Conservation (phyloP, 2,113 vertebrate species). For the Lates calcarifer region DNA sequence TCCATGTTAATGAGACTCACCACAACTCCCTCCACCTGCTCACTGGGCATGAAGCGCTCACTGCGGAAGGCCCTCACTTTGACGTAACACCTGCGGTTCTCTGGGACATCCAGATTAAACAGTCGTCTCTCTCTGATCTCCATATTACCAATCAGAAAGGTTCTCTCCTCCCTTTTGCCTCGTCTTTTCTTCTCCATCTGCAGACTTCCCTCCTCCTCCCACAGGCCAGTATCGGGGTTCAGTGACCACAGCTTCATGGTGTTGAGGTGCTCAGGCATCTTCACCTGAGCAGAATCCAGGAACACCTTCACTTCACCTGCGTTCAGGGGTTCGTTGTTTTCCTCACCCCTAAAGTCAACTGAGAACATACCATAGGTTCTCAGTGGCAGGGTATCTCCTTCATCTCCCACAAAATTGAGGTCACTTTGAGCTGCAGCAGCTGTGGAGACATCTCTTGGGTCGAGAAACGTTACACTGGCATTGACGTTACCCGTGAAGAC, state of each 20-base stretch:
- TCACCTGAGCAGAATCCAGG: conserved; percentile 92
- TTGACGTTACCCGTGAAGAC: conserved; percentile 92
- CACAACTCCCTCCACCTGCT: conserved; percentile 94
- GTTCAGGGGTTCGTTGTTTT: conserved; percentile 89
- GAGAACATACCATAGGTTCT: conserved; percentile 99
- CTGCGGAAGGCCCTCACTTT: conserved; percentile 95
- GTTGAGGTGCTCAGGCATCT: conserved; percentile 90
- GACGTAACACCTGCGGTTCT: conserved; percentile 94
- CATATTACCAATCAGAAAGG: conserved; percentile 97
- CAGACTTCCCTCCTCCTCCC: conserved; percentile 96
- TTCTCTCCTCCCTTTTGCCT: conserved; percentile 92
- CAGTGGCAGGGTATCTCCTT: conserved; percentile 93
- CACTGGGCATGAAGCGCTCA: conserved; percentile 93
- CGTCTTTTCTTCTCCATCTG: conserved; percentile 86
- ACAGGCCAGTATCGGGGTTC: conserved; percentile 94
- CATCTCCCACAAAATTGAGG: conserved; percentile 91
- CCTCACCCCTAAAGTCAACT: conserved; percentile 91
- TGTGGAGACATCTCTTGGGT: conserved; percentile 91
- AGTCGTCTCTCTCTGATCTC: conserved; percentile 96
- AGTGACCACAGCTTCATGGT: conserved; percentile 98
- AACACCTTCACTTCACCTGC: conserved; percentile 94
- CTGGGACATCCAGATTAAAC: conserved; percentile 97
- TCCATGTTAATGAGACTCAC: conserved; percentile 95
- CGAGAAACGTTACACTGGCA: conserved; percentile 95
- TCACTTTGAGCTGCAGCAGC: conserved; percentile 93